Evolutionary conservation across 2,888 invertebrate genomes (phyloP), one percentile per base, ranked within the genome.

Genomic region (Pilophorus perplexus): DNA sequence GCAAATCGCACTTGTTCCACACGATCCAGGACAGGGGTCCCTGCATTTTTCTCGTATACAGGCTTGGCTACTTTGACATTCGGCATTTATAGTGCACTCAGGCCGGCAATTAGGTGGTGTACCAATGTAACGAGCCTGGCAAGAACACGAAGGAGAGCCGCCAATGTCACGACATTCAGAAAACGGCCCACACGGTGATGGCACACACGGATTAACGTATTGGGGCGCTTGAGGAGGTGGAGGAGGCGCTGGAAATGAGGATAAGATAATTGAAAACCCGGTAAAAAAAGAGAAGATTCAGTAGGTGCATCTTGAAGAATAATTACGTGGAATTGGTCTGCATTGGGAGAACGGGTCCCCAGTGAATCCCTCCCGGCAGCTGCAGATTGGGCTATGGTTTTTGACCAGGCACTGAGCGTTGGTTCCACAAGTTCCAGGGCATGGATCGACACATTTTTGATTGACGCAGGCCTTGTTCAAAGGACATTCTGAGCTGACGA

Each of bases 341-440:
- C 87, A 88, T 66, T 78, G 77, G 16, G 83, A 78, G 73, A 88
- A 87, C 42, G 89, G 85, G 77, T 87, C 87, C 66, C 89, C 89
- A 52, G 81, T 80, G 74, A 80, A 85, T 64, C 85, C 84, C 18
- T 82, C 81, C n/a, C 83, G 80, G 75, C 89, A 89, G 76, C 82
- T 83, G 74, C 91, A 91, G 73, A 85, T 84, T 5, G 90, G 87
- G 75, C 87, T 84, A 74, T 91, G 90, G 74, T 86, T 87, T 27
- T 86, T 81, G 2, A 87, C 87, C 72, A 84, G 80, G 75, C 91
- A 91, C 65, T 84, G 75, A 1, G 90, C 89, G 74, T 85, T 84
- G 68, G 79, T 78, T n/a, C 89, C 90, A 75, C 91, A 91, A 14
- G 85, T 85, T 70, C 85, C 86, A 12, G 82, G 80, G 74, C 90